These are phyloP conservation scores for Chelonia mydas DNA, from an alignment of 2,797 vertebrate species.

Conservation along the genomic window DNA sequence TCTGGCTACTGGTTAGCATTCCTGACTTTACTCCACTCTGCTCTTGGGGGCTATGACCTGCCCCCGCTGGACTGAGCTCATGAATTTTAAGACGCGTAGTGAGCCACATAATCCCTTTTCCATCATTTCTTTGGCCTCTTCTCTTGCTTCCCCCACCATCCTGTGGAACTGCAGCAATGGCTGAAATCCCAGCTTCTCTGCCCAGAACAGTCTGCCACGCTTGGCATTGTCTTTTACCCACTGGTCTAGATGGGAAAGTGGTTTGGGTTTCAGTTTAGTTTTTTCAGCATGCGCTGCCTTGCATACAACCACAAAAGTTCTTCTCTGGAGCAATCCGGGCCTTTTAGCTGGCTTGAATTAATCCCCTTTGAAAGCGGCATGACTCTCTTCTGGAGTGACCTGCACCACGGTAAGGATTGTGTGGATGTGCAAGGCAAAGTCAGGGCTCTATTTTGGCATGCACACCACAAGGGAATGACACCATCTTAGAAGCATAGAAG, in stretches of 20 bases:
- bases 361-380: background rate
- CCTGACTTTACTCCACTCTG: background rate
- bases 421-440: background rate
- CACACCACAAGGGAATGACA: too few species aligned
- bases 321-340: too few species aligned
- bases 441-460: background rate
- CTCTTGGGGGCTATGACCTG: background rate
- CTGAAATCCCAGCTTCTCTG: background rate
- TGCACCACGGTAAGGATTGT: background rate
- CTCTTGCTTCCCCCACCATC: background rate
- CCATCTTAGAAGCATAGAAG: too few species aligned
- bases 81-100: background rate
- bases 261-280: too few species aligned
- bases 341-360: background rate
- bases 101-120: background rate
- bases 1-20: background rate
- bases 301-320: too few species aligned
- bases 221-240: background rate
- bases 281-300: too few species aligned
- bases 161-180: background rate
- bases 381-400: background rate
- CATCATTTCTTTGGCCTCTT: background rate
- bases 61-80: background rate
- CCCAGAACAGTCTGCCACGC: background rate
- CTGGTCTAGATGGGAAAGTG: background rate